Evolutionary conservation across 2,797 vertebrate species (phyloP).

Genomic region (Sus cebifrons): DNA sequence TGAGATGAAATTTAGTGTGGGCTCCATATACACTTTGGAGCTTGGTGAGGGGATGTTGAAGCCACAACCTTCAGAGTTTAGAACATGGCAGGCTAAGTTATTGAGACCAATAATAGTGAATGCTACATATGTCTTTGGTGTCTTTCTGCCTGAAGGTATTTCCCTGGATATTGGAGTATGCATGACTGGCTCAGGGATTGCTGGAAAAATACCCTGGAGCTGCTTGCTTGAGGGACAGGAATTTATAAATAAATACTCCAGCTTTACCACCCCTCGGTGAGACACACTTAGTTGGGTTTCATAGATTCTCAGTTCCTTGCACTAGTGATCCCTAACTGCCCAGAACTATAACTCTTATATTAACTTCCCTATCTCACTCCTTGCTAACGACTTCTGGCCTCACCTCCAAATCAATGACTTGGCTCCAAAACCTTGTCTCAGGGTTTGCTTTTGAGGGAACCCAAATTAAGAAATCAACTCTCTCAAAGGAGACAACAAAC

Average conservation of each 20-base stretch:
- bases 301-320: background rate
- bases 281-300: background rate
- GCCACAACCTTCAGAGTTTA: background rate
- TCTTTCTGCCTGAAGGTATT: background rate
- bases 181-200: background rate
- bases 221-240: background rate
- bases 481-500: background rate
- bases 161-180: background rate
- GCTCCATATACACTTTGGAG: background rate
- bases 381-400: background rate
- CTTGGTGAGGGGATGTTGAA: background rate
- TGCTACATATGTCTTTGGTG: background rate
- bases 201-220: background rate
- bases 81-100: background rate
- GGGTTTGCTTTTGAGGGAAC: background rate
- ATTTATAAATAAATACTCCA: background rate
- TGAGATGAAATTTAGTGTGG: background rate
- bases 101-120: background rate
- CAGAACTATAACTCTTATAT: background rate
- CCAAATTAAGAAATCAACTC: background rate
- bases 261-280: background rate
- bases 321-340: background rate
- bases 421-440: background rate
- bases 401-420: slow-evolving; percentile 16
- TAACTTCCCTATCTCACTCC: background rate